Evolutionary conservation across 2,797 vertebrate species (phyloP), one percentile per base, ranked within the genome.

Genomic region (Poecile montanus): DNA sequence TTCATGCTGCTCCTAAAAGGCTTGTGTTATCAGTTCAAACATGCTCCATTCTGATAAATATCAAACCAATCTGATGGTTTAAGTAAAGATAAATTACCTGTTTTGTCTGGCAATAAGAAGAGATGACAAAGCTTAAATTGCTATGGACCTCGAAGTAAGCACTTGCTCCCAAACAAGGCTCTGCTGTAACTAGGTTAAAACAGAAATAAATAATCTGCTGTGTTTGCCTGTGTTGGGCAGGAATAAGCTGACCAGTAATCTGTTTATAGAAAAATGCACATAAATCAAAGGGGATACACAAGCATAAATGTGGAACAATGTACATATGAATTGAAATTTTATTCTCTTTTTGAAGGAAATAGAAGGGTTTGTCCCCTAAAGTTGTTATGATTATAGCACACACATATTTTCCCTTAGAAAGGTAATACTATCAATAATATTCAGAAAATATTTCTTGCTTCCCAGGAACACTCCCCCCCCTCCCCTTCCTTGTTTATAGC

Each of bases 211-310:
- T 89, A 62, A 90, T 81, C 40, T 91, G 65, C 50, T 81, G 47
- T 70, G 15, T 63, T 91, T 91, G 72, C 32, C 38, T 66, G 1
- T 75, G 57, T 48, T 7, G 9, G 26, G 58, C 9, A 1, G 32
- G 53, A 91, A 68, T 94, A 86, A 76, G 14, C 70, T 93, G 65
- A 40, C 21, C 60, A 57, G 62, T 91, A 82, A 75, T 94, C 36
- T 93, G 38, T 95, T 88, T 75, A 40, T 44, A 67, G 29, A 71
- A 79, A 90, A 95, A 68, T 67, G 47, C 34, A 56, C 40, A 40
- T 48, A 32, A 44, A 89, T 74, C 38, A 80, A 88, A 62, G 54
- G 58, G 78, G 34, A 83, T 36, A 32, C 8, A 53, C 15, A 57
- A 65, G 22, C 9, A 6, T 63, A 54, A 70, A 62, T 54, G 23